Evolutionary conservation across 2,113 vertebrate genomes (phyloP).

Genomic region (Ictidomys tridecemlineatus): DNA sequence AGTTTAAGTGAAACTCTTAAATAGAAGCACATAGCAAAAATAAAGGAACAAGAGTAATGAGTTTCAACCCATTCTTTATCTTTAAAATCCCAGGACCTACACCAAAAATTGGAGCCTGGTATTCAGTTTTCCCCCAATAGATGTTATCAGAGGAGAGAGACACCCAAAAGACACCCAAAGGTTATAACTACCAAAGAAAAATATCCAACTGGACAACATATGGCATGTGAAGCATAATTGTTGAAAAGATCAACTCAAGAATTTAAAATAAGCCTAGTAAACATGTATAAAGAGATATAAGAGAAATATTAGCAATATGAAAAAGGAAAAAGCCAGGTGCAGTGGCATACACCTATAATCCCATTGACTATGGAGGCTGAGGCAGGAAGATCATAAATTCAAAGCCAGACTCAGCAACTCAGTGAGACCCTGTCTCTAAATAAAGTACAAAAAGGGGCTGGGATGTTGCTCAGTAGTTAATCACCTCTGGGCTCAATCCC

Average conservation of each 20-base stretch:
- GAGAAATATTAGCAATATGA: neutral
- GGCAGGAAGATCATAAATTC: no score
- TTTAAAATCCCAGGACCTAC: neutral
- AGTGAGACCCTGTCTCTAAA: no score
- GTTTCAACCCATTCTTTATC: neutral
- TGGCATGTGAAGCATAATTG: neutral
- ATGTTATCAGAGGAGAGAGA: neutral
- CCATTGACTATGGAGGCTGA: no score
- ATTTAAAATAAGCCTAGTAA: neutral
- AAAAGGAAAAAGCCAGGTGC: neutral
- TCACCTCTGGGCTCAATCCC: no score
- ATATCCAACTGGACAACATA: neutral
- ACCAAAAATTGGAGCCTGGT: neutral
- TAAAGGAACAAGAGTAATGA: neutral
- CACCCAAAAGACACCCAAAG: neutral
- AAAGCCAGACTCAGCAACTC: no score
- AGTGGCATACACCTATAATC: no score
- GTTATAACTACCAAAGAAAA: neutral
- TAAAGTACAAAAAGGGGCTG: no score
- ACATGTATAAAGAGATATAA: neutral
- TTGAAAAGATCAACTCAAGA: constrained; percentile 5
- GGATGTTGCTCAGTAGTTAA: no score
- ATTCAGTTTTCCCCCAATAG: neutral
- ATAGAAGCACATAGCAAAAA: neutral
- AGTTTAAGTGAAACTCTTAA: neutral